A percentile compares a stretch with the other conserved stretches of the same genome.
Evolutionary conservation across 2,888 invertebrate species (phyloP).

Genomic region (Sthenelais limicola): DNA sequence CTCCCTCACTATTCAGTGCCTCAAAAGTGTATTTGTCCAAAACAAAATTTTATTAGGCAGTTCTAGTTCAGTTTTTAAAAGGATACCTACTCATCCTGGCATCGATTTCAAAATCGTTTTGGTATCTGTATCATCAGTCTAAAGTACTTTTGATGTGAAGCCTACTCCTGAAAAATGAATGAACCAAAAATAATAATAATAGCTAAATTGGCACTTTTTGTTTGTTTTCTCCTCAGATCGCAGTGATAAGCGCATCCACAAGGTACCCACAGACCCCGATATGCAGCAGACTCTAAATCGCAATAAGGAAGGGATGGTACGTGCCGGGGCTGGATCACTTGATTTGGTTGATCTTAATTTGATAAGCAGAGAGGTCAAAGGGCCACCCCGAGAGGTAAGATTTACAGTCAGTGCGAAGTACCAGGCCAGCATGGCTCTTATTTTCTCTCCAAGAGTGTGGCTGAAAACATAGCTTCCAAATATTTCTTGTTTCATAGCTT

Average conservation of each 20-base stretch:
- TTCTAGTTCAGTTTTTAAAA: no score
- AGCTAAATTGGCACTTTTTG: not conserved
- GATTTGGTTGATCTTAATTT: slow-evolving; percentile 58
- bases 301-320: slow-evolving; percentile 35
- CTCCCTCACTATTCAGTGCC: not conserved
- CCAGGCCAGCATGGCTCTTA: slow-evolving; percentile 25
- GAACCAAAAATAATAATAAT: not conserved
- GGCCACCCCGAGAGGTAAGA: slow-evolving; percentile 46
- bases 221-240: not conserved
- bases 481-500: no score
- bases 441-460: not conserved
- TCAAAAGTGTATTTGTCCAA: not conserved
- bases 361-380: slow-evolving; percentile 57
- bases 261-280: not conserved
- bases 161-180: not conserved
- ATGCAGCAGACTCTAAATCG: not conserved
- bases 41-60: no score
- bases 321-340: slow-evolving; percentile 22
- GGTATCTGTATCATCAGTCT: no score
- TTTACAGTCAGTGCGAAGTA: slow-evolving; percentile 49
- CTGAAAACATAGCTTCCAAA: not conserved
- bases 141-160: no score
- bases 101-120: no score
- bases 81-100: no score
- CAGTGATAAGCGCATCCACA: slow-evolving; percentile 16